A percentile compares a stretch with the other conserved stretches of the same genome.
Conservation (phyloP, 2,797 vertebrate genomes). For the Mastacembelus armatus region DNA sequence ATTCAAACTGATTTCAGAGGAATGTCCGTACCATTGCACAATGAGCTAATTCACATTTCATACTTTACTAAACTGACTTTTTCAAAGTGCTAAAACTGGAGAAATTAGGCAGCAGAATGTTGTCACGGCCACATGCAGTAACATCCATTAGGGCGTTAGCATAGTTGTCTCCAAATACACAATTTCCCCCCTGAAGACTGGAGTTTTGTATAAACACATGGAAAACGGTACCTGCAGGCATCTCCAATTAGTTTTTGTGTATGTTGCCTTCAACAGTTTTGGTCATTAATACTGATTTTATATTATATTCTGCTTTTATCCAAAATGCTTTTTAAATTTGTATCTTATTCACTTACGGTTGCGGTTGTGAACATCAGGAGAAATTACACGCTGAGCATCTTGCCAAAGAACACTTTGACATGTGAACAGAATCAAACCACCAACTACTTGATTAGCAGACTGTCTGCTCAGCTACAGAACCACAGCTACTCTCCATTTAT, state of each 20-base stretch:
- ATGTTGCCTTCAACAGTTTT: neutral
- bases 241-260: neutral
- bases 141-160: neutral
- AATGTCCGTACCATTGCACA: too few relatives aligned
- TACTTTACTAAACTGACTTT: too few relatives aligned
- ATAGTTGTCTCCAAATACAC: neutral
- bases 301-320: neutral
- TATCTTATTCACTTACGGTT: neutral
- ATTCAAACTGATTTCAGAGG: too few relatives aligned
- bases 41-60: too few relatives aligned
- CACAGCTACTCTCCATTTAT: neutral
- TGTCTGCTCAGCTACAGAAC: neutral
- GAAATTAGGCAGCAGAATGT: neutral
- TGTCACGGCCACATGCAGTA: too few relatives aligned
- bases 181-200: neutral
- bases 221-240: neutral
- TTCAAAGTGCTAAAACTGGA: neutral
- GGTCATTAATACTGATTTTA: neutral
- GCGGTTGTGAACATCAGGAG: neutral
- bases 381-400: neutral
- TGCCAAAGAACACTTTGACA: neutral
- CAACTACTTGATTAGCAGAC: neutral
- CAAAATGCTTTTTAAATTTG: neutral
- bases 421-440: neutral
- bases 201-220: slow-evolving; percentile 1